These are phyloP conservation scores for Pelochelys cantorii DNA, from an alignment of 2,797 vertebrate species.

Conservation along the genomic window DNA sequence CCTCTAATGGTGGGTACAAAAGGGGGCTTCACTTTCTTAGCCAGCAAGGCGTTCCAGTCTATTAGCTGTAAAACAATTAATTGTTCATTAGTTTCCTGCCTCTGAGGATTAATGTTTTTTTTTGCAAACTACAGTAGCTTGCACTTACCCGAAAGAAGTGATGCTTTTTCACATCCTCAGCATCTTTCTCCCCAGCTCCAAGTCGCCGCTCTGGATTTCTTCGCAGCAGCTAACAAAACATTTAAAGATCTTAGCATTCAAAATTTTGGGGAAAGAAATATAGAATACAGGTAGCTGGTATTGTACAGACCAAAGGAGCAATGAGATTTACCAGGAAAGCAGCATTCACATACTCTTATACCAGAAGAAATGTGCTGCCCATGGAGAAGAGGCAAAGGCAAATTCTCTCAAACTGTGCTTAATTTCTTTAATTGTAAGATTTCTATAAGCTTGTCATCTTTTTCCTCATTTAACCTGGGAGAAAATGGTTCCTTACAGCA, in stretches of 20 bases:
- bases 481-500: neutral
- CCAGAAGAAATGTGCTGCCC: neutral
- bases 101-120: neutral
- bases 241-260: neutral
- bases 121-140: neutral
- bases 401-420: neutral
- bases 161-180: conserved; percentile 98
- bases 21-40: conserved; percentile 96
- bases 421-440: neutral
- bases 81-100: conserved; percentile 36
- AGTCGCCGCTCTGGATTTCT: conserved; percentile 96
- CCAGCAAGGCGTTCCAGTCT: conserved; percentile 93
- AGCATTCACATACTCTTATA: neutral
- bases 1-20: conserved; percentile 95
- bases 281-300: neutral
- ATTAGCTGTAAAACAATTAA: conserved; percentile 84
- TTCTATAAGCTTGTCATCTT: accelerated
- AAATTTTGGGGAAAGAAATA: neutral
- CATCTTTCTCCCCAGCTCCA: conserved; percentile 95
- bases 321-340: neutral
- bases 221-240: conserved; percentile 88
- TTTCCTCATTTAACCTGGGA: neutral
- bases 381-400: neutral
- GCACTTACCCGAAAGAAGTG: conserved; percentile 95
- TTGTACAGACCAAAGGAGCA: neutral